Conservation (phyloP, 2,113 vertebrate genomes). For the Tautogolabrus adspersus region DNA sequence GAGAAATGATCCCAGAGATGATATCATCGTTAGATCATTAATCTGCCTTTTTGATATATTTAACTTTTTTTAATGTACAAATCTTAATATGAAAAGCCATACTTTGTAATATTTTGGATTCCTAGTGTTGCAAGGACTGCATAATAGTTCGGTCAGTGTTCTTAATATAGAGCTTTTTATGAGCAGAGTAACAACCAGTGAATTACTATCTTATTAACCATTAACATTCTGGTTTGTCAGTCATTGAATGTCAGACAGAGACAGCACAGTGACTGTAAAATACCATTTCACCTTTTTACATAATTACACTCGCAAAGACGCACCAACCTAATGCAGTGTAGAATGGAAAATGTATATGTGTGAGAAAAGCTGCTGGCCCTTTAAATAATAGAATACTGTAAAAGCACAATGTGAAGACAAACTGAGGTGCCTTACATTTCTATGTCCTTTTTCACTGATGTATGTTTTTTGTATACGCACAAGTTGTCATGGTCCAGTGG, state of each 20-base stretch:
- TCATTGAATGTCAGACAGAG: slow-evolving; percentile 13
- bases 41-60: too few relatives aligned
- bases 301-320: slow-evolving; percentile 6
- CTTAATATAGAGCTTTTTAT: neutral
- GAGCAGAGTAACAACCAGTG: neutral
- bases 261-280: neutral
- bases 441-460: neutral
- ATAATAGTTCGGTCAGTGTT: too few relatives aligned
- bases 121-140: too few relatives aligned
- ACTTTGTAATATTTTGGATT: too few relatives aligned
- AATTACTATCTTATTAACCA: neutral
- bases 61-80: too few relatives aligned
- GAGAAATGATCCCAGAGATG: neutral
- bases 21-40: too few relatives aligned
- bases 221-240: slow-evolving; percentile 28
- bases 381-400: neutral
- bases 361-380: neutral
- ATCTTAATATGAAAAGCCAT: too few relatives aligned
- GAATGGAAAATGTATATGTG: neutral
- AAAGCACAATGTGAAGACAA: neutral
- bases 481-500: neutral
- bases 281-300: slow-evolving; percentile 3
- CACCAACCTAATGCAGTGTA: neutral
- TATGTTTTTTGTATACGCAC: slow-evolving; percentile 5
- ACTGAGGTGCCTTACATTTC: neutral